Base-by-base conservation (phyloP, 2,888 invertebrate species). In the Torymus aiolomorphi region DNA sequence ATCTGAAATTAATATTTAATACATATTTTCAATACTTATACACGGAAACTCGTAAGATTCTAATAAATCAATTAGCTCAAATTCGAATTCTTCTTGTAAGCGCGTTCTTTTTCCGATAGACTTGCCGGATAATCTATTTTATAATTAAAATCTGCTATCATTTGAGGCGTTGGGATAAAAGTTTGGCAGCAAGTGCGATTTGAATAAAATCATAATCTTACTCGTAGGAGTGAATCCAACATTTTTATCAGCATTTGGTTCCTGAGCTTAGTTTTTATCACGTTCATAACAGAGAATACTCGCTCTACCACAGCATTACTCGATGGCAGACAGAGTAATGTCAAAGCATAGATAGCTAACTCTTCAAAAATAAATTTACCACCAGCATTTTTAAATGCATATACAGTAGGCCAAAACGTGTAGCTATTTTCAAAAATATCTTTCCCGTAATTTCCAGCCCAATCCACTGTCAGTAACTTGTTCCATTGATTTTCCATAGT, bases 71-170 rank as follows among this genome's bases (percentile, higher is more conserved):
- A n/a, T n/a, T n/a, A n/a, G n/a, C n/a, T n/a, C n/a, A n/a, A n/a
- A n/a, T n/a, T n/a, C n/a, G n/a, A n/a, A n/a, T n/a, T n/a, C n/a
- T n/a, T n/a, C n/a, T n/a, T n/a, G n/a, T n/a, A n/a, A n/a, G n/a
- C n/a, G n/a, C n/a, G n/a, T n/a, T n/a, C n/a, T n/a, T n/a, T n/a
- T n/a, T n/a, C n/a, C n/a, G n/a, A n/a, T n/a, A n/a, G n/a, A n/a
- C n/a, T n/a, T n/a, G n/a, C n/a, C n/a, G n/a, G n/a, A n/a, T n/a
- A n/a, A n/a, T n/a, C 89, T 91, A 91, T 89, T 78, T 61, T 63
- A 76, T 82, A 8, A 75, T 80, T 74, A 83, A 86, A 93, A 94
- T 87, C 92, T 93, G 13, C n/a, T 54, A 54, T 13, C 14, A 14
- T 54, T 14, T 54, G 54, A 5, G 13, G 3, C 14, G 13, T 14